Evolutionary conservation across 2,113 vertebrate genomes (phyloP).

Genomic region (Pituophis catenifer): DNA sequence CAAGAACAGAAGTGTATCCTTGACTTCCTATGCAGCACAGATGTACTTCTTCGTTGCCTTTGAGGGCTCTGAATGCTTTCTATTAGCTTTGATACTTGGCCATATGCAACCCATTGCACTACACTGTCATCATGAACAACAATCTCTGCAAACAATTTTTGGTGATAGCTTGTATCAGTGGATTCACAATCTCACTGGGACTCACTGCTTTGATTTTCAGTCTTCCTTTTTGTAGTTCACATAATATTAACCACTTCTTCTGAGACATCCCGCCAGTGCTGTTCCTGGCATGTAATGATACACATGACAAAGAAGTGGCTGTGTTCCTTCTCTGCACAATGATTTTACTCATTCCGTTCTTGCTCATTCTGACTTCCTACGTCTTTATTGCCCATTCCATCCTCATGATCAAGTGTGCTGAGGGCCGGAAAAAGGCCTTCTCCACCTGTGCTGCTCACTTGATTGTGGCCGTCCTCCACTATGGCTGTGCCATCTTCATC

Average conservation of each 20-base stretch:
- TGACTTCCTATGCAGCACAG: conserved; percentile 46
- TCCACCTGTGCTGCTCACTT: conserved; percentile 56
- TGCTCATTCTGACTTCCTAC: conserved; percentile 43
- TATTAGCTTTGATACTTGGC: conserved; percentile 48
- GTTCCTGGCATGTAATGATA: conserved; percentile 52
- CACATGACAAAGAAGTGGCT: conserved; percentile 17
- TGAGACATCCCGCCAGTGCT: conserved; percentile 58
- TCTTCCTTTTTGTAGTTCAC: conserved; percentile 54
- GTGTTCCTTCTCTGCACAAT: conserved; percentile 32
- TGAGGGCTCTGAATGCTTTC: conserved; percentile 40
- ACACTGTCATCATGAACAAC: conserved; percentile 44
- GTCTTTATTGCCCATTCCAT: background rate
- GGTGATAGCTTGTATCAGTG: background rate
- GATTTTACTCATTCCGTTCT: conserved; percentile 33
- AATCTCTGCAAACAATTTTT: conserved; percentile 13
- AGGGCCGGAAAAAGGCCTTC: conserved; percentile 53
- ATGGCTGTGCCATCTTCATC: conserved; percentile 37
- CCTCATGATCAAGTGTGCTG: conserved; percentile 19
- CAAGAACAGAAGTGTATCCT: conserved; percentile 33
- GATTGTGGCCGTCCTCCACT: conserved; percentile 38
- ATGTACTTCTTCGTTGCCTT: conserved; percentile 39
- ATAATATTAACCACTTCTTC: conserved; percentile 56
- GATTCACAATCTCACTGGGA: conserved; percentile 36
- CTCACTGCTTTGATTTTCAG: conserved; percentile 37
- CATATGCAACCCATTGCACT: conserved; percentile 49